Base-by-base conservation (phyloP, 2,888 invertebrate species). In the Pseudolycoriella hygida region DNA sequence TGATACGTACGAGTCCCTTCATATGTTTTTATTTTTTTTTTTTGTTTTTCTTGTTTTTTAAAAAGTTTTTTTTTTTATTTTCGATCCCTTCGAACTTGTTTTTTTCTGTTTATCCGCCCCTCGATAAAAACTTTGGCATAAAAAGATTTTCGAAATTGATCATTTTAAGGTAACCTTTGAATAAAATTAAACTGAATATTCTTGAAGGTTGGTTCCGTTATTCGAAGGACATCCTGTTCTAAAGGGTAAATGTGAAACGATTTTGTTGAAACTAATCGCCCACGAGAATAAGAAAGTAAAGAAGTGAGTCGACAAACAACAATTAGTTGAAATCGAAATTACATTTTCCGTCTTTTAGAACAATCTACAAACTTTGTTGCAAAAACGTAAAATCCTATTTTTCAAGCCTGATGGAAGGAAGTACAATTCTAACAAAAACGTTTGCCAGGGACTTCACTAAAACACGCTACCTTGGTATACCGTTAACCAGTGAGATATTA, bases 401-500 rank as follows among this genome's bases (percentile, higher is more conserved):
- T 41, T 59, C 57, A 17, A 52, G 53, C 5, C 47, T 64, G 14
- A 53, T 62, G 52, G 56, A 59, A 48, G 56, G 57, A 4, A 55
- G 56, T 17, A 50, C 46, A 18, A 57, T 54, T 15, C 38, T 51
- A 6, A 12, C 47, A 1, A 58, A 57, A 6, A 51, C 53, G 38
- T 53, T 43, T 12, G 57, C 57, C 17, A 18, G 20, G 6, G n/a
- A 12, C 4, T 8, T 15, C 2, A 15, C n/a, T 6, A 10, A 45
- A 0, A 51, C 55, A 12, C 47, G 59, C 8, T 48, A 48, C 8
- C 44, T 65, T 1, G 65, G 65, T 0, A 25, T 65, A 25, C 65
- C 64, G 2, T 40, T 64, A 25, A 59, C 53, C 25, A 37, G 51
- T 0, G 46, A 52, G n/a, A 45, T 65, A 11, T 32, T 65, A 30